Evolutionary conservation across 2,113 vertebrate genomes (phyloP).

Genomic region (Oncorhynchus keta): DNA sequence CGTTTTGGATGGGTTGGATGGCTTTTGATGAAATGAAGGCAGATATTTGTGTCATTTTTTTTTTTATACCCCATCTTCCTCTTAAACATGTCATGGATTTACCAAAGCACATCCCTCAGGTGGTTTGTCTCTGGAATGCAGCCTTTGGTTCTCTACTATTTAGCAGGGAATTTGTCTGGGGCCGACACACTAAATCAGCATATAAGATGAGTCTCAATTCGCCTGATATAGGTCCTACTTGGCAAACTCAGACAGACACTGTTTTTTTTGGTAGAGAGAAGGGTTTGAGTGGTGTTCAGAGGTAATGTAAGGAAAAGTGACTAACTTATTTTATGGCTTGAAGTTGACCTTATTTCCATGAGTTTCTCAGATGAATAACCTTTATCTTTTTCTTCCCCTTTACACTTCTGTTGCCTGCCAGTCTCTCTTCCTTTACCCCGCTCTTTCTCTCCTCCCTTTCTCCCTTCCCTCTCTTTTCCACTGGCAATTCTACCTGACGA

Average conservation of each 20-base stretch:
- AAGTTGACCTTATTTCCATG: background rate
- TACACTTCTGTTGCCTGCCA: background rate
- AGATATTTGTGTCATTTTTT: conserved; percentile 17
- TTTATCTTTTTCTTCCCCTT: background rate
- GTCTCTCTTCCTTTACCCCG: background rate
- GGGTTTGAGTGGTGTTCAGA: conserved; percentile 19
- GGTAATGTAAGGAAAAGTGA: background rate
- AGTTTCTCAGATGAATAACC: background rate
- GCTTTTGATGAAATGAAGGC: background rate
- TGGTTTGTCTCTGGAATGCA: conserved; percentile 53
- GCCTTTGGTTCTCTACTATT: conserved; percentile 32
- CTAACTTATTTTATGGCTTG: background rate
- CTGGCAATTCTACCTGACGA: conserved; percentile 59
- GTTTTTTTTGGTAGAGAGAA: conserved; percentile 19
- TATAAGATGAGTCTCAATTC: conserved; percentile 51
- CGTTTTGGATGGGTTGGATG: conserved; percentile 47
- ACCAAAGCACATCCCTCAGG: conserved; percentile 63
- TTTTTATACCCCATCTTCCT: conserved; percentile 30
- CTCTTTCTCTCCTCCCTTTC: background rate
- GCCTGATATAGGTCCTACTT: conserved; percentile 34
- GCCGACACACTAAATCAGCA: conserved; percentile 39
- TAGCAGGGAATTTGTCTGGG: conserved; percentile 47
- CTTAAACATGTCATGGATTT: conserved; percentile 66
- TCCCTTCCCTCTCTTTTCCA: conserved; percentile 13
- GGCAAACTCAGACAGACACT: conserved; percentile 10